Evolutionary conservation across 2,888 invertebrate genomes (phyloP).

Genomic region (Suillia variegata): DNA sequence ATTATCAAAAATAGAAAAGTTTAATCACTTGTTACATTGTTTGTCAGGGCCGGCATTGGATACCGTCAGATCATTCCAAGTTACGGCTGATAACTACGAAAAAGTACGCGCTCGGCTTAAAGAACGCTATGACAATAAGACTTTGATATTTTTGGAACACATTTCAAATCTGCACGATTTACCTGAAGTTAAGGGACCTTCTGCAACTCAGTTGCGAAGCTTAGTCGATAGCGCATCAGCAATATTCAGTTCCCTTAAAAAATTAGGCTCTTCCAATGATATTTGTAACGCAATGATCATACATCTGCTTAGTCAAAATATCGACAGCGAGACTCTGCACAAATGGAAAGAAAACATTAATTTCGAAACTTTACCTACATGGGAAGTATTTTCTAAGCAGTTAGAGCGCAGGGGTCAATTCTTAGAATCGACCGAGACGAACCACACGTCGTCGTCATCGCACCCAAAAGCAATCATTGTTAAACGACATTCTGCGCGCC

Average conservation of each 20-base stretch:
- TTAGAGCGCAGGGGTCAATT: constrained; percentile 14
- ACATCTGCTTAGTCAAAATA: constrained; percentile 10
- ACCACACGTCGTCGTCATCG: background rate
- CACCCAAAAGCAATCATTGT: background rate
- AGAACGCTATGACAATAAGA: constrained; percentile 14
- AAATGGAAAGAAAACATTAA: constrained; percentile 5
- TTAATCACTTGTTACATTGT: constrained; percentile 13
- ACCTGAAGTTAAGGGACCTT: constrained; percentile 1
- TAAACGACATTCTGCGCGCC: too few relatives aligned
- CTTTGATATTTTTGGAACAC: constrained; percentile 17
- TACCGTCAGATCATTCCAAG: constrained; percentile 10
- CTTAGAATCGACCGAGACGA: background rate
- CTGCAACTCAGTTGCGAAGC: background rate
- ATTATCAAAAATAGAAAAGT: constrained; percentile 8
- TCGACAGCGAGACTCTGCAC: constrained; percentile 8
- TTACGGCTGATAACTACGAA: constrained; percentile 14
- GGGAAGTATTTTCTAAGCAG: constrained; percentile 1
- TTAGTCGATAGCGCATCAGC: constrained; percentile 13
- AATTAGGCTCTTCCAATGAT: constrained; percentile 16
- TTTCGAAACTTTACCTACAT: too few relatives aligned
- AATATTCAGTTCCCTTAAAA: constrained; percentile 3
- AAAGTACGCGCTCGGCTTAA: constrained; percentile 10
- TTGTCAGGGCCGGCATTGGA: constrained; percentile 14
- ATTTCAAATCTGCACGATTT: constrained; percentile 19
- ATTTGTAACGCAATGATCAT: constrained; percentile 16